Evolutionary conservation across 2,797 vertebrate species (phyloP).

Genomic region (Adrianichthys oophorus): DNA sequence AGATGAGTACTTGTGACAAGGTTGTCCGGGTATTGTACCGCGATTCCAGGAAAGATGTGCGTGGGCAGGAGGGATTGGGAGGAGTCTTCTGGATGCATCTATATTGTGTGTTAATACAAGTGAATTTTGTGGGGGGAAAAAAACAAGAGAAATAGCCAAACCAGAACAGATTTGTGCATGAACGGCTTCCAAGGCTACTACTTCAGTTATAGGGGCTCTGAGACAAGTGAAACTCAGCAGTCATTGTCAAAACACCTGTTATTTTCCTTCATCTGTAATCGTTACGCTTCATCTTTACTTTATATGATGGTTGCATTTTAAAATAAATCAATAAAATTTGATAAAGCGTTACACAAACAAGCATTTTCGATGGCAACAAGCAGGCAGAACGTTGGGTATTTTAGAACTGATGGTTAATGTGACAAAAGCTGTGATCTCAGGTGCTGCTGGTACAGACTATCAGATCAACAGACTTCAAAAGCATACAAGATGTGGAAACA

Average conservation of each 20-base stretch:
- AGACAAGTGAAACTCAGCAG: conserved; percentile 6
- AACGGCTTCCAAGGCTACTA: neutral
- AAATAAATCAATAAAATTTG: neutral
- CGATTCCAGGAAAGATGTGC: conserved; percentile 65
- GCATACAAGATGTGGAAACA: neutral
- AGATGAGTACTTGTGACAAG: conserved; percentile 30
- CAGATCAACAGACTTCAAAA: conserved; percentile 15
- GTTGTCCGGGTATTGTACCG: conserved; percentile 47
- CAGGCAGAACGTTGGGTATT: conserved; percentile 10
- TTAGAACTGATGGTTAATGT: conserved; percentile 22
- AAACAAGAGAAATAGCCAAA: neutral
- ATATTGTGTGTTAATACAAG: neutral
- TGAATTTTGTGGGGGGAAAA: conserved; percentile 3
- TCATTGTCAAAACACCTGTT: neutral
- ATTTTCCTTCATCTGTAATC: conserved; percentile 4
- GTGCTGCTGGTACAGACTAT: conserved; percentile 36
- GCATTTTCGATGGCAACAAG: conserved; percentile 5
- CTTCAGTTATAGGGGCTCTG: conserved; percentile 1
- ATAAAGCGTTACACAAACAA: neutral
- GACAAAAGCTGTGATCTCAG: conserved; percentile 15
- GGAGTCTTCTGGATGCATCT: conserved; percentile 24
- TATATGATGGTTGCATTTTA: conserved; percentile 5
- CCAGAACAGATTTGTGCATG: conserved; percentile 7
- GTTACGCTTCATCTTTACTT: conserved; percentile 1
- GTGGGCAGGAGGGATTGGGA: conserved; percentile 45